Evolutionary conservation across 2,797 vertebrate species (phyloP).

Genomic region (Parotocinclus haroldoi): DNA sequence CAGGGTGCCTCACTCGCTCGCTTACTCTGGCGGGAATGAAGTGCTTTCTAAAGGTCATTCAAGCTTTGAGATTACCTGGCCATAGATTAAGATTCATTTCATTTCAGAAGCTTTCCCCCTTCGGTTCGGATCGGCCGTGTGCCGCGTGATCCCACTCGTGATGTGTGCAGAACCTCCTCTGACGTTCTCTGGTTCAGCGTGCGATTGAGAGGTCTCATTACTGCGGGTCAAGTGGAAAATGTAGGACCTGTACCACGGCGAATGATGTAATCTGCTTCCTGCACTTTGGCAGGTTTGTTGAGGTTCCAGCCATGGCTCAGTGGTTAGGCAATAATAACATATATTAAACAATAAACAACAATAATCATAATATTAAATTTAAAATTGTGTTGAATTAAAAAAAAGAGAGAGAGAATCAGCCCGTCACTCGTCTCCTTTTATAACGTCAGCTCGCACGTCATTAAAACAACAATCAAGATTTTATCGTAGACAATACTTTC

Average conservation of each 20-base stretch:
- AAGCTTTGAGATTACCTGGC: conserved; percentile 28
- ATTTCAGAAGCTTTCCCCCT: conserved; percentile 1
- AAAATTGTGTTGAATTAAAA: too few species aligned
- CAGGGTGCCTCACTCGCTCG: conserved; percentile 29
- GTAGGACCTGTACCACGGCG: conserved; percentile 27
- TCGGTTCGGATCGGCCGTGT: neutral
- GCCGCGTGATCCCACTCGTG: neutral
- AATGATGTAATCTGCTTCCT: conserved; percentile 28
- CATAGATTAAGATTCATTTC: conserved; percentile 12
- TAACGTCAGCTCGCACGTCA: too few species aligned
- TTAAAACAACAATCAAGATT: too few species aligned
- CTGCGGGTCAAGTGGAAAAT: conserved; percentile 37
- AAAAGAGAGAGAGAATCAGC: too few species aligned
- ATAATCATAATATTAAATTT: too few species aligned
- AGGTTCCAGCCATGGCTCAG: too few species aligned
- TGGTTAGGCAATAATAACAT: too few species aligned
- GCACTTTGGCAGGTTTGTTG: conserved; percentile 14
- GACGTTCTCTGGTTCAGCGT: conserved; percentile 11
- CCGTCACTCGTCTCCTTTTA: too few species aligned
- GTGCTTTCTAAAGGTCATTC: conserved; percentile 32
- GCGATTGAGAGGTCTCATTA: conserved; percentile 21
- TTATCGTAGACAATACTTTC: too few species aligned
- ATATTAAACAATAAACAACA: too few species aligned
- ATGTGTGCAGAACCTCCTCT: conserved; percentile 7
- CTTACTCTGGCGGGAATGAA: conserved; percentile 18